Evolutionary conservation across 1,140 invertebrate species (phyloP).

Genomic region (Carposina sasakii): DNA sequence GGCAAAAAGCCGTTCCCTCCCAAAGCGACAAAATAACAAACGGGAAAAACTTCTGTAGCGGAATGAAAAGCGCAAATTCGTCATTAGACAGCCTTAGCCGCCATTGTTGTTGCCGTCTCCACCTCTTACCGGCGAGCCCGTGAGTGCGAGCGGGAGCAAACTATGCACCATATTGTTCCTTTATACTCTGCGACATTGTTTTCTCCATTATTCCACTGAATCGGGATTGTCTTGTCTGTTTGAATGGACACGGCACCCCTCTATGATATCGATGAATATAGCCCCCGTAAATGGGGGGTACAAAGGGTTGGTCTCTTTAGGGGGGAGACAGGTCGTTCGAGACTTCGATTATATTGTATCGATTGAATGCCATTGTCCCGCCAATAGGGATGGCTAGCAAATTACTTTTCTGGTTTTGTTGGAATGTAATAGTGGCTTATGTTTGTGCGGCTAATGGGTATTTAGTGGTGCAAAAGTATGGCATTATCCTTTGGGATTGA

Average conservation of each 20-base stretch:
- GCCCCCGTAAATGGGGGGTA: constrained; percentile 65
- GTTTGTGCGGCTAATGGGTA: too few relatives aligned
- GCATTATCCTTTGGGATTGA: too few relatives aligned
- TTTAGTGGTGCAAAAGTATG: too few relatives aligned
- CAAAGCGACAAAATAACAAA: constrained; percentile 67
- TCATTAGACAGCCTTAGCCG: constrained; percentile 69
- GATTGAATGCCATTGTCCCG: constrained; percentile 60
- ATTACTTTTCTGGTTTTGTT: constrained; percentile 67
- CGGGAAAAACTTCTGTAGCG: constrained; percentile 71
- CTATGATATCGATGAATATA: constrained; percentile 66
- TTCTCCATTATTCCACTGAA: constrained; percentile 70
- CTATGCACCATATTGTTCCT: constrained; percentile 69
- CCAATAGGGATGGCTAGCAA: constrained; percentile 67
- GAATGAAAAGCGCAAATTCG: constrained; percentile 73
- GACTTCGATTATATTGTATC: constrained; percentile 69
- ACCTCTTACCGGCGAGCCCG: constrained; percentile 18
- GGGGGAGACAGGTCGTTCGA: constrained; percentile 65
- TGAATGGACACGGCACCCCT: constrained; percentile 68
- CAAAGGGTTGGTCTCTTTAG: constrained; percentile 70
- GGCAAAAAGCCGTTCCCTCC: constrained; percentile 41
- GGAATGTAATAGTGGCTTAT: constrained; percentile 33
- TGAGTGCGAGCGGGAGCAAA: constrained; percentile 46
- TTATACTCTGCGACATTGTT: constrained; percentile 72
- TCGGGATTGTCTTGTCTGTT: constrained; percentile 73
- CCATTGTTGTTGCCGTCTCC: constrained; percentile 60